These are phyloP conservation scores for Andricus quercusramuli DNA, from an alignment of 2,888 invertebrate genomes.

Conservation along the genomic window DNA sequence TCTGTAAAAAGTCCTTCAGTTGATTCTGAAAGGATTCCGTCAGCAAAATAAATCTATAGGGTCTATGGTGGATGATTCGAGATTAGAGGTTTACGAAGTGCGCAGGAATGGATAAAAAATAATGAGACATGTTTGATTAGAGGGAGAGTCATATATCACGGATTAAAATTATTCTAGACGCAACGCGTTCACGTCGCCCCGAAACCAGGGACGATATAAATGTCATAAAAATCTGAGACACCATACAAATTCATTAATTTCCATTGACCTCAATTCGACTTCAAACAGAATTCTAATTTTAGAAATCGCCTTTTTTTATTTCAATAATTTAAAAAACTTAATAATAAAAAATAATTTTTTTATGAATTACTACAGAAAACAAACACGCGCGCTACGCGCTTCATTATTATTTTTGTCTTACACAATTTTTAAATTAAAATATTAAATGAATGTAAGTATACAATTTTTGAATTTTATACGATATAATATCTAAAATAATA, in stretches of 20 bases:
- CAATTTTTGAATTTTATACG: no score
- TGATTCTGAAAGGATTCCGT: slow-evolving; percentile 11
- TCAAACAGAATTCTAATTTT: slow-evolving; percentile 14
- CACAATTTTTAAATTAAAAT: no score
- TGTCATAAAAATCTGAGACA: slow-evolving; percentile 3
- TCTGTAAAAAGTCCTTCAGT: slow-evolving; percentile 13
- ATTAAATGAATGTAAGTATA: no score
- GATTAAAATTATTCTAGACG: slow-evolving; percentile 37
- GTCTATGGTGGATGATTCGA: slow-evolving; percentile 21
- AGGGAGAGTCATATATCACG: slow-evolving; percentile 21
- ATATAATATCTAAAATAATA: no score
- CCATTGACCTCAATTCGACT: slow-evolving; percentile 26
- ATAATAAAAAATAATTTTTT: no score
- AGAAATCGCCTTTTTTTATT: background rate
- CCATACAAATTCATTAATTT: slow-evolving; percentile 34
- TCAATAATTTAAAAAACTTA: background rate
- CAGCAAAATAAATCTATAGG: background rate
- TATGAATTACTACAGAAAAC: no score
- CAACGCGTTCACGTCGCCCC: slow-evolving; percentile 21
- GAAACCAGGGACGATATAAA: slow-evolving; percentile 32
- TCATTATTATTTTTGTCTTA: no score
- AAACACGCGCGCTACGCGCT: no score
- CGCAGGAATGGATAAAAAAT: slow-evolving; percentile 7
- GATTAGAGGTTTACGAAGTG: slow-evolving; percentile 18
- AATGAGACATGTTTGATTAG: slow-evolving; percentile 37